Conservation (phyloP, 2,797 vertebrate species). For the Gila robusta region DNA sequence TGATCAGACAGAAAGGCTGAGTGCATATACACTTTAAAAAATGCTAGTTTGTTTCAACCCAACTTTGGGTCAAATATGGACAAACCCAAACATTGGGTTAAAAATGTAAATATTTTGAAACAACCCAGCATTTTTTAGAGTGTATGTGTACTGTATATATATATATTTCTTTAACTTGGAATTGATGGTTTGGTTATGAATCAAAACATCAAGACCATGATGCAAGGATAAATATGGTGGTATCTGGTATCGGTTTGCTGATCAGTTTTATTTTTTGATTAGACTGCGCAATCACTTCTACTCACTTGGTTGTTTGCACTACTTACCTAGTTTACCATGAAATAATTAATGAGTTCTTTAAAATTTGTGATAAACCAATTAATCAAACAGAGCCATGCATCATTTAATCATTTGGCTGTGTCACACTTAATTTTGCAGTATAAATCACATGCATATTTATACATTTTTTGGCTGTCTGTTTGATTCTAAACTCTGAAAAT, state of each 20-base stretch:
- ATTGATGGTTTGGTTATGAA: neutral
- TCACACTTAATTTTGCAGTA: conserved; percentile 78
- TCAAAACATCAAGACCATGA: neutral
- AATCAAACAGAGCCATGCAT: conserved; percentile 80
- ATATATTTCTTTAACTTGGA: neutral
- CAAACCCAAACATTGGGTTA: no score
- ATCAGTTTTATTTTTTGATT: neutral
- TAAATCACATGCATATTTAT: conserved; percentile 76
- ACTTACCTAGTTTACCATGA: conserved; percentile 74
- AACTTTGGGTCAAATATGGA: no score
- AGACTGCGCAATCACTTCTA: conserved; percentile 34
- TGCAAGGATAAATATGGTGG: neutral
- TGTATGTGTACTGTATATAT: no score
- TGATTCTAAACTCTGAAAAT: neutral
- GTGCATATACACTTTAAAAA: no score
- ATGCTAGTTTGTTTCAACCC: no score
- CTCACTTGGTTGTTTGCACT: conserved; percentile 62
- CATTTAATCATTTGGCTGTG: conserved; percentile 73
- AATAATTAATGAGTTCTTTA: conserved; percentile 82
- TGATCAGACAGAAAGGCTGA: neutral
- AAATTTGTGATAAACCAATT: conserved; percentile 85
- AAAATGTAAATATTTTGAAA: no score
- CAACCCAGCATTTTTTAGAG: no score
- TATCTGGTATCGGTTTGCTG: neutral
- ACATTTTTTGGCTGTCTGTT: conserved; percentile 28